Evolutionary conservation across 2,888 invertebrate species (phyloP), one percentile per base, ranked within the genome.

Genomic region (Drosophila subquinaria): DNA sequence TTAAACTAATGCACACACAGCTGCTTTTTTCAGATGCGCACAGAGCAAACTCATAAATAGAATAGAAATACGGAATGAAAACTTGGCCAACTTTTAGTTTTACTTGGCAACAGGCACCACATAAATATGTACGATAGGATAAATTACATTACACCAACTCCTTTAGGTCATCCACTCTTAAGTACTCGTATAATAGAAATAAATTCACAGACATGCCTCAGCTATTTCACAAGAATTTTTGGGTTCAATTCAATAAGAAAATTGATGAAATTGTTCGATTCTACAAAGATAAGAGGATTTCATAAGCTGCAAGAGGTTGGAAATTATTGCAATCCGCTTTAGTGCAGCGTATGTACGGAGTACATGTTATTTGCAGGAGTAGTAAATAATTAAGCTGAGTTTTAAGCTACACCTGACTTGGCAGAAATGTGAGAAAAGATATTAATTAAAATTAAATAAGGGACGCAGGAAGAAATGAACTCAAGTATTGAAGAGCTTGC

Each of bases 91-190:
- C 65, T 61, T 66, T 65, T 53, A 51, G 76, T 71, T 71, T 67
- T 56, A 61, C 88, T 82, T 82, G 88, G 73, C 80, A 69, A 57
- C 42, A 35, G 56, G 45, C 38, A 69, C 62, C 69, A 40, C 35
- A 55, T 45, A 62, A 62, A 62, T 62, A 55, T 36, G 35, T 62
- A 55, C 45, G 38, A 47, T 35, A 23, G 40, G 3, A 53, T 51
- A 69, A 53, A 72, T 60, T 66, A 53, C 69, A 66, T 63, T 17
- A 69, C 66, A 23, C 62, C 30, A 52, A 69, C 73, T 82, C 63
- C 71, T 15, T 71, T 70, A 68, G 81, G 71, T 86, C 76, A 80
- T 67, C 59, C 45, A 43, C 38, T 47, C 47, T 43, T 71, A 86
- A 86, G 87, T 61, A 74, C 67, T 82, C 53, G 38, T 47, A 20